Evolutionary conservation across 2,888 invertebrate species (phyloP), one percentile per base, ranked within the genome.

Genomic region (Trichopria drosophilae): DNA sequence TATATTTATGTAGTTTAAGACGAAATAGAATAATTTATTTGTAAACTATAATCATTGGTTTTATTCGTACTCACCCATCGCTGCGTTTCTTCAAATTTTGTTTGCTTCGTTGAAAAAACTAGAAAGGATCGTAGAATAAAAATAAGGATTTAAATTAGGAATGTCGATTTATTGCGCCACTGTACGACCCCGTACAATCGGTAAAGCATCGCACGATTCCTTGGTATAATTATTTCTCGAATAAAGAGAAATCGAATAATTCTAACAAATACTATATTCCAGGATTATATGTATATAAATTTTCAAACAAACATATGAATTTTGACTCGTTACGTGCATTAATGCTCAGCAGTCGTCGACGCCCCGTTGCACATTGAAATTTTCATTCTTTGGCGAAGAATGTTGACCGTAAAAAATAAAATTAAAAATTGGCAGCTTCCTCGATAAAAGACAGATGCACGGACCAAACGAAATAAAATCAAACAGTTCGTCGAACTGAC

Each of bases 211-310:
- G n/a, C n/a, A n/a, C n/a, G n/a, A n/a, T n/a, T n/a, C 34, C 47
- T 46, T 50, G 42, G 47, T 54, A 57, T 53, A 48, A 39, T 53
- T 41, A 49, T 39, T 26, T 34, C n/a, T 35, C 13, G 39, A 44
- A 45, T 41, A 51, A 45, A 26, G 26, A 23, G 22, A 48, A 45
- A 23, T 13, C 26, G 35, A n/a, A 31, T 22, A 32, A 43, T 41
- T 44, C 24, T 37, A 49, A 52, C 41, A 54, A 37, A n/a, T 10
- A 36, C 29, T 35, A 9, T 40, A 39, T 18, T 43, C 13, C 31
- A 18, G 16, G 16, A 13, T 40, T 53, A 39, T n/a, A n/a, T n/a
- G n/a, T 15, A 26, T 42, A 32, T 43, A 45, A 42, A 42, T 54
- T 42, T 34, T 44, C 19, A 29, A 47, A 37, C 36, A 24, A 48